A percentile compares a stretch with the other conserved stretches of the same genome.
Conservation (phyloP, 2,113 vertebrate genomes). For the Sporophila hypoxantha region DNA sequence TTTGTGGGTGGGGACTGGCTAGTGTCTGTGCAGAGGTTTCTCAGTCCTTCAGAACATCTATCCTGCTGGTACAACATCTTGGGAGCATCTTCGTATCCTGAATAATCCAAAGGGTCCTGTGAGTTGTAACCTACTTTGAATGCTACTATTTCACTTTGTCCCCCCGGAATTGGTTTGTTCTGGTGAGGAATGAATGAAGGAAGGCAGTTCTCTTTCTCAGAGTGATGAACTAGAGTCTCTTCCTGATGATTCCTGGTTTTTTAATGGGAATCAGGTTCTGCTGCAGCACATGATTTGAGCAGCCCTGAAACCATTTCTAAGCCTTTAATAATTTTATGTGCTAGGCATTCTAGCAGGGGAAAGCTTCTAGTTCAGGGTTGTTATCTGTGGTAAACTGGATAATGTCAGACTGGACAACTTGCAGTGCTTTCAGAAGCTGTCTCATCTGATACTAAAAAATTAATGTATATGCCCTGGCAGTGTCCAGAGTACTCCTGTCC, state of each 20-base stretch:
- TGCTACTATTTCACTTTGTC: neutral
- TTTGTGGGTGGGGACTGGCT: neutral
- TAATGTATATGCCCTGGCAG: neutral
- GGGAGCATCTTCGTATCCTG: neutral
- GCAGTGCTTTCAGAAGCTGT: conserved; percentile 24
- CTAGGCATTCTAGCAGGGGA: conserved; percentile 13
- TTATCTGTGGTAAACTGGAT: conserved; percentile 51
- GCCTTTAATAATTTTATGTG: conserved; percentile 29
- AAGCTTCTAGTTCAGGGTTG: conserved; percentile 27
- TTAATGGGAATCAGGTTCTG: conserved; percentile 26
- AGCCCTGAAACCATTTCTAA: conserved; percentile 14
- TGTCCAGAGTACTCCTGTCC: conserved; percentile 5
- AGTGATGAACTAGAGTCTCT: neutral
- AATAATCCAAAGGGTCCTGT: neutral
- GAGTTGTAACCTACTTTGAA: neutral
- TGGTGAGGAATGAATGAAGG: neutral
- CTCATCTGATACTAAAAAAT: conserved; percentile 30
- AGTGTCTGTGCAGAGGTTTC: neutral
- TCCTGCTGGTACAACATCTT: neutral
- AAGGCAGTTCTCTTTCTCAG: neutral
- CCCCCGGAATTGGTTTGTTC: neutral
- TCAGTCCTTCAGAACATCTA: neutral
- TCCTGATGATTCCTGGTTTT: neutral
- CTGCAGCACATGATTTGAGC: conserved; percentile 5
- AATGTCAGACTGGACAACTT: neutral